phyloP scores from a whole-genome alignment of 2,113 vertebrate species.

The Connochaetes taurinus region DNA sequence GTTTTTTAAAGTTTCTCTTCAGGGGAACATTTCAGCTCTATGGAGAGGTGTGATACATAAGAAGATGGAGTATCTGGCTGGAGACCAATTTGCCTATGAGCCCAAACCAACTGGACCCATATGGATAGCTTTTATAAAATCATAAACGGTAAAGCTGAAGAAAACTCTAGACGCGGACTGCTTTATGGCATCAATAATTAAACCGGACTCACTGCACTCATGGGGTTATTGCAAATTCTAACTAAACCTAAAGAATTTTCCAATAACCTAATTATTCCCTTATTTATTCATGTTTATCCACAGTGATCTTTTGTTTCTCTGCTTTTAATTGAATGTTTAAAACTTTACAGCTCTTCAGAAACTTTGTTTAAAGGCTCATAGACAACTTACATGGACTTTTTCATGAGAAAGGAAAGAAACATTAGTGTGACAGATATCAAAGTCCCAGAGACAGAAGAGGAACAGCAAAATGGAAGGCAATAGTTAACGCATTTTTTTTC shows the following conservation, averaged over 20 bases:
- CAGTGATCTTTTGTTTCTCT: not conserved
- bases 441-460: not conserved
- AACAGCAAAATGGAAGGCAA: slow-evolving; percentile 15
- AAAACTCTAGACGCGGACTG: slow-evolving; percentile 40
- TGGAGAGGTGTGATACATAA: slow-evolving; percentile 75
- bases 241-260: slow-evolving; percentile 62
- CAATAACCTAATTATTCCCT: slow-evolving; percentile 57
- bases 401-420: slow-evolving; percentile 33
- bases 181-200: slow-evolving; percentile 70
- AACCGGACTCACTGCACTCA: slow-evolving; percentile 59
- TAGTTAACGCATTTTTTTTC: not conserved
- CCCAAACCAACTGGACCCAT: slow-evolving; percentile 74
- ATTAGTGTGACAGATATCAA: not conserved
- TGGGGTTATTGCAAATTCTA: slow-evolving; percentile 66
- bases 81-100: slow-evolving; percentile 74
- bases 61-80: slow-evolving; percentile 79
- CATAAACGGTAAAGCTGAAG: slow-evolving; percentile 62
- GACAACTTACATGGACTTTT: not conserved
- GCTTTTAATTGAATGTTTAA: slow-evolving; percentile 55
- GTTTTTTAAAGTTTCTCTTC: slow-evolving; percentile 68
- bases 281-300: slow-evolving; percentile 67
- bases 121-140: slow-evolving; percentile 73
- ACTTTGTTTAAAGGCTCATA: slow-evolving; percentile 38
- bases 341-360: slow-evolving; percentile 54
- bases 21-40: slow-evolving; percentile 77